These are phyloP conservation scores for Zalophus californianus DNA, from an alignment of 2,797 vertebrate genomes.

Conservation along the genomic window DNA sequence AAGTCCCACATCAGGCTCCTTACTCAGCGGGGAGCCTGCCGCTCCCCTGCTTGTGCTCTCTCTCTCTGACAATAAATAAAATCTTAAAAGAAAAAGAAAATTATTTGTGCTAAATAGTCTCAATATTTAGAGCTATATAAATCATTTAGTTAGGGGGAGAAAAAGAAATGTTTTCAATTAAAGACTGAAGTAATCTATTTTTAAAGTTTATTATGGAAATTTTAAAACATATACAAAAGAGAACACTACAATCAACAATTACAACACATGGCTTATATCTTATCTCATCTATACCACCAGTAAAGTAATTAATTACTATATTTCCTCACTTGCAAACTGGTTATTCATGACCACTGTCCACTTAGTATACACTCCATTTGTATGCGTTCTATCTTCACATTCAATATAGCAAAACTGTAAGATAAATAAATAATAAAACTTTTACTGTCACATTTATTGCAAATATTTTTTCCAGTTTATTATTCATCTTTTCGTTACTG, in stretches of 20 bases:
- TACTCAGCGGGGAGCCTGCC: too few species aligned
- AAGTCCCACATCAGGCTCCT: too few species aligned
- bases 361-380: not conserved
- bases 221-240: not conserved
- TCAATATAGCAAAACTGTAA: not conserved
- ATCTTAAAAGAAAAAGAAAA: too few species aligned
- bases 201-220: not conserved
- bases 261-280: not conserved
- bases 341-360: not conserved
- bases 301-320: not conserved
- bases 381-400: not conserved
- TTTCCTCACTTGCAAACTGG: constrained; percentile 36
- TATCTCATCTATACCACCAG: not conserved
- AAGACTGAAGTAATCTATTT: not conserved
- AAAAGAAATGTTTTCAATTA: not conserved
- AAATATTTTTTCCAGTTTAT: constrained; percentile 26
- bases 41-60: too few species aligned
- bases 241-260: not conserved
- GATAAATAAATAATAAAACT: not conserved
- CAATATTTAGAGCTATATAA: not conserved
- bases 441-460: not conserved
- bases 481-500: constrained; percentile 45
- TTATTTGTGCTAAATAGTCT: not conserved
- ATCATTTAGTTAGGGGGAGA: not conserved
- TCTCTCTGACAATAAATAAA: too few species aligned